These are phyloP conservation scores for Xiphydria camelus DNA, from an alignment of 2,888 invertebrate genomes.

Conservation along the genomic window DNA sequence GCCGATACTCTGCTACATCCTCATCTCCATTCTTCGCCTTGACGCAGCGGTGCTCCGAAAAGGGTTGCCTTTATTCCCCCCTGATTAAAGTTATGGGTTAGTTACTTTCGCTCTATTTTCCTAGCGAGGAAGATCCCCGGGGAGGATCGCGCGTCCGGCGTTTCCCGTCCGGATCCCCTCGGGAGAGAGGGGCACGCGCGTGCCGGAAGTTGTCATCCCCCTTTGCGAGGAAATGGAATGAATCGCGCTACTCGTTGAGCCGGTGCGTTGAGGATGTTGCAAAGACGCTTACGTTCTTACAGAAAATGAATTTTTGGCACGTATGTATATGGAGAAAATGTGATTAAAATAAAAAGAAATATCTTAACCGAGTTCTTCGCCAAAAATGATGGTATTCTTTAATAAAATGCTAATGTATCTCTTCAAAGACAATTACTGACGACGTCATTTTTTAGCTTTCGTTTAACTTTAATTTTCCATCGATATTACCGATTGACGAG, in stretches of 20 bases:
- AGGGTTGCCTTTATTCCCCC: conserved; percentile 52
- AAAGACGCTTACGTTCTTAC: too few species aligned
- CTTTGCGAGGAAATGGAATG: neutral
- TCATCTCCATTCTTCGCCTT: conserved; percentile 58
- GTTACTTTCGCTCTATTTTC: conserved; percentile 30
- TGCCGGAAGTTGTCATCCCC: neutral
- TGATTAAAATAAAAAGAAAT: too few species aligned
- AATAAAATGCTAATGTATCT: too few species aligned
- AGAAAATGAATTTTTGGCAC: too few species aligned
- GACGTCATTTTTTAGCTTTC: too few species aligned
- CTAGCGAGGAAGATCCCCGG: conserved; percentile 2
- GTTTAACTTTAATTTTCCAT: too few species aligned
- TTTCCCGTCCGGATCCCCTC: neutral
- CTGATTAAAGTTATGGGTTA: conserved; percentile 57
- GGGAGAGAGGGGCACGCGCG: neutral
- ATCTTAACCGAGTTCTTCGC: too few species aligned
- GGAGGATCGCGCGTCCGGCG: neutral
- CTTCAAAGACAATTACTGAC: too few species aligned
- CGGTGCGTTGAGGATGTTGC: neutral
- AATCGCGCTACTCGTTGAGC: neutral
- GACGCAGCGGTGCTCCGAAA: conserved; percentile 43
- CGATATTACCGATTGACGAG: too few species aligned
- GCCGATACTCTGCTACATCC: conserved; percentile 59
- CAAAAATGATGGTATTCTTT: too few species aligned
- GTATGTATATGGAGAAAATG: too few species aligned